phyloP scores from a whole-genome alignment of 2,888 invertebrate species.

The Neoaliturus tenellus region DNA sequence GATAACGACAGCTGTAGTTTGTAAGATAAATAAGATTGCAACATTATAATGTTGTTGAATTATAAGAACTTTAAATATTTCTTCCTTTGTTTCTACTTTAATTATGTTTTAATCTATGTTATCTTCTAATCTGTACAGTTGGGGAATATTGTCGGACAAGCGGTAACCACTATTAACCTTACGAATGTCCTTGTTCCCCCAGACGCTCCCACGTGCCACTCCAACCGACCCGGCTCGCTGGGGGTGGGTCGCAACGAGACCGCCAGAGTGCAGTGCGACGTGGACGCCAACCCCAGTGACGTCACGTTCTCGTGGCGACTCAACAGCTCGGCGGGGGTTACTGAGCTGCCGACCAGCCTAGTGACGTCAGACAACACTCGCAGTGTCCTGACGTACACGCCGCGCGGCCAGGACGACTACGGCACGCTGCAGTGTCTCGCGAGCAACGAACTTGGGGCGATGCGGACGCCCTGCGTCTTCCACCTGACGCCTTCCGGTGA shows the following conservation, averaged over 20 bases:
- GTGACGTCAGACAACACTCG: constrained; percentile 79
- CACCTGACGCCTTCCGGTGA: constrained; percentile 84
- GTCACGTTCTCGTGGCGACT: constrained; percentile 82
- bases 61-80: too few species aligned
- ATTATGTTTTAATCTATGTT: too few species aligned
- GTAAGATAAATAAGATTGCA: too few species aligned
- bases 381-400: constrained; percentile 82
- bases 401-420: constrained; percentile 84
- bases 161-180: too few species aligned
- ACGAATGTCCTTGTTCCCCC: constrained; percentile 59
- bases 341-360: constrained; percentile 78
- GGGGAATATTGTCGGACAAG: too few species aligned
- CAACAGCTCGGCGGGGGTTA: constrained; percentile 74
- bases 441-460: constrained; percentile 82
- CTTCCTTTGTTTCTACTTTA: too few species aligned
- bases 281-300: constrained; percentile 86
- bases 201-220: constrained; percentile 85
- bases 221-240: constrained; percentile 80
- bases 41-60: too few species aligned
- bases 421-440: constrained; percentile 86
- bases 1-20: too few species aligned
- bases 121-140: too few species aligned
- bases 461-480: constrained; percentile 84
- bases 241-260: constrained; percentile 85
- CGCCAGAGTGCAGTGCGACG: constrained; percentile 79